Evolutionary conservation across 2,113 vertebrate genomes (phyloP), one percentile per base, ranked within the genome.

Genomic region (Fregata magnificens): DNA sequence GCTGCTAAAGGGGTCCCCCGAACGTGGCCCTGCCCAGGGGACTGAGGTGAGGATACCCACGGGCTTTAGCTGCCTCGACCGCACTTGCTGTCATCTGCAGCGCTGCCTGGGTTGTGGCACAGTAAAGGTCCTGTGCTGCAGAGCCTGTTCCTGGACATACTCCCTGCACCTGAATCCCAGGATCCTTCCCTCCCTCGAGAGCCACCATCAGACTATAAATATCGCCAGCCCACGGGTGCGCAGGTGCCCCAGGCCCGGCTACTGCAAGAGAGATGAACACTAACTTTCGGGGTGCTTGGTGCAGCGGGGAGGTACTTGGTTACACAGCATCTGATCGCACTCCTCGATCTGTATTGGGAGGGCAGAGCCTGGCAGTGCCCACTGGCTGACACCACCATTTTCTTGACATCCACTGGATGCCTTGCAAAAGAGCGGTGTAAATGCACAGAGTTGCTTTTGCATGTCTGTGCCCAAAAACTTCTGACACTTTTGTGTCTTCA

Each of bases 331-430:
- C 47, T 10, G 25, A 10, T 11, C 11, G 2, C 29, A 7, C 26
- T 21, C 28, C 29, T 28, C 2, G 0, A 2, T 2, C 73, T 10
- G 21, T 0, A 8, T 1, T 6, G 44, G 45, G 42, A 62, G 34
- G 32, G 40, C 40, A 59, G 26, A 71, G 40, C 59, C 56, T 22
- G 22, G 63, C 76, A 44, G 25, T 21, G 15, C 94, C 61, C 25
- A 3, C 16, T 1, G 6, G 8, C 31, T 24, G 40, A 9, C 52
- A 31, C 47, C 34, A 14, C 22, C 8, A 1, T 34, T 29, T 12
- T 6, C 61, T 9, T 40, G 9, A 4, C 59, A 29, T 10, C 45
- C 36, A 1, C 29, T 7, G 12, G 24, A 5, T 13, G 28, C 34
- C 58, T 71, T 28, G 29, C 19, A 3, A 6, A 47, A 45, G 8